A percentile compares a stretch with the other conserved stretches of the same genome.
phyloP scores from a whole-genome alignment of 2,113 vertebrate genomes.

The Tenebrosternarchus preto region DNA sequence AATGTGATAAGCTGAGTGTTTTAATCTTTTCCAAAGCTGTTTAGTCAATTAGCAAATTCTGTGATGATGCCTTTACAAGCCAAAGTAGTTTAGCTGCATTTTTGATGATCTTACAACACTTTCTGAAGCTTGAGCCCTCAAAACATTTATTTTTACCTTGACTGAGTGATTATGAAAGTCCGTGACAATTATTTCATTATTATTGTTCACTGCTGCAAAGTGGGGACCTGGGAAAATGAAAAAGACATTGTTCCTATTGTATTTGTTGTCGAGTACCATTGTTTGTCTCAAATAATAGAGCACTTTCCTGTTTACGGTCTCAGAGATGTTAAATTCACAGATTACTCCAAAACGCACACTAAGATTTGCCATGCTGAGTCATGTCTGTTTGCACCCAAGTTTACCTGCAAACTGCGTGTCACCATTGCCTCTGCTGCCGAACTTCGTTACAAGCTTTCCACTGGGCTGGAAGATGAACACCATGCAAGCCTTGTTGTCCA shows the following conservation, averaged over 20 bases:
- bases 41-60: too few species aligned
- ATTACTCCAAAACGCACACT: too few species aligned
- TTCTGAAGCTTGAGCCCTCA: too few species aligned
- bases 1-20: too few species aligned
- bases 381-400: constrained; percentile 36
- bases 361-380: constrained; percentile 34
- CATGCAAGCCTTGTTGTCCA: constrained; percentile 97
- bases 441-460: constrained; percentile 92
- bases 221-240: constrained; percentile 82
- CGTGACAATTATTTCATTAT: constrained; percentile 97
- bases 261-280: neutral
- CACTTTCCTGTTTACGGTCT: constrained; percentile 54
- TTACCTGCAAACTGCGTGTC: constrained; percentile 99
- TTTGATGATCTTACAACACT: too few species aligned
- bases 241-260: neutral
- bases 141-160: constrained; percentile 83
- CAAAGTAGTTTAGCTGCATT: too few species aligned
- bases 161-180: constrained; percentile 99
- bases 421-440: constrained; percentile 93
- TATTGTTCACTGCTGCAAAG: constrained; percentile 94
- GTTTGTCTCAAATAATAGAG: neutral
- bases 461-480: constrained; percentile 97
- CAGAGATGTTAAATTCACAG: too few species aligned
- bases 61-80: too few species aligned
- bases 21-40: too few species aligned